These are phyloP conservation scores for Apus apus DNA, from an alignment of 2,113 vertebrate genomes.

Conservation along the genomic window DNA sequence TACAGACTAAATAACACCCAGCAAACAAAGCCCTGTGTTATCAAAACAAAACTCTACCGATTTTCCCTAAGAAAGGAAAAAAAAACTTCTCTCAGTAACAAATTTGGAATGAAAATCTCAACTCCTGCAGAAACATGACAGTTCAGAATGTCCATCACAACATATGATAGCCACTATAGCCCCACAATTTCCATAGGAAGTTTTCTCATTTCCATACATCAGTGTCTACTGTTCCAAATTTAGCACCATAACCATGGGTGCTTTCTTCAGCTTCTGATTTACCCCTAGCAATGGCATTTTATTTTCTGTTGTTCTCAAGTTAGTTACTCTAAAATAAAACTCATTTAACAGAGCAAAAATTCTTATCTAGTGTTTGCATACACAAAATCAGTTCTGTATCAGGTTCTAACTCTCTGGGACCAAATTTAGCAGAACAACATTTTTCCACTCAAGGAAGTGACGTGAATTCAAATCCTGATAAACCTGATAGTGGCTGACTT, in stretches of 20 bases:
- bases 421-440: not conserved
- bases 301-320: not conserved
- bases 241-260: not conserved
- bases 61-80: not conserved
- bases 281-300: not conserved
- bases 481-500: not conserved
- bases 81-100: not conserved
- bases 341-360: not conserved
- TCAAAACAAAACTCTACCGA: not conserved
- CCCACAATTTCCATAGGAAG: not conserved
- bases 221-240: not conserved
- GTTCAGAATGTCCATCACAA: not conserved
- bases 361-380: not conserved
- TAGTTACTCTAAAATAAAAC: not conserved
- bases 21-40: not conserved
- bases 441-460: not conserved
- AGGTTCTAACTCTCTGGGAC: not conserved
- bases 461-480: slow-evolving; percentile 9
- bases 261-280: not conserved
- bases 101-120: not conserved
- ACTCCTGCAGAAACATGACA: not conserved
- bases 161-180: not conserved
- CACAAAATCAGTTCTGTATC: not conserved
- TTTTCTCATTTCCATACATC: not conserved
- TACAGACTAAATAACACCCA: not conserved